Evolutionary conservation across 2,888 invertebrate genomes (phyloP).

Genomic region (Tetranychus piercei): DNA sequence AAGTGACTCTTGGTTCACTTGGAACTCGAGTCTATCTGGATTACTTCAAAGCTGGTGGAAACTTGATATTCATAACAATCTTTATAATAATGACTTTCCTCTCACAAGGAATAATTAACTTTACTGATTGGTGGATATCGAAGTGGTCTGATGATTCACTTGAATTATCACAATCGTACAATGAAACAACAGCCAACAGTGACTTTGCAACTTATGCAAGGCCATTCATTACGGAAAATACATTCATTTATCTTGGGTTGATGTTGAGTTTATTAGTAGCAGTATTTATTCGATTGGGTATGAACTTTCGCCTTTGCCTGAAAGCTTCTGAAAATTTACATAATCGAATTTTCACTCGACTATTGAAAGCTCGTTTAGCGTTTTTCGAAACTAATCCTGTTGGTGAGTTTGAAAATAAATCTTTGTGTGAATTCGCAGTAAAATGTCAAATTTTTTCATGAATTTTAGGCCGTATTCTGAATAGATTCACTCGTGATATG

Average conservation of each 20-base stretch:
- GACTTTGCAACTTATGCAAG: neutral
- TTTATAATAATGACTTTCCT: conserved; percentile 25
- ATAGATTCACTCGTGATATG: conserved; percentile 13
- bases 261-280: neutral
- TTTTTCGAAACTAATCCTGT: conserved; percentile 38
- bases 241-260: neutral
- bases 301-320: neutral
- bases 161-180: neutral
- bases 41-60: conserved; percentile 41
- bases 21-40: conserved; percentile 30
- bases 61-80: conserved; percentile 18
- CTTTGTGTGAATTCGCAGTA: neutral
- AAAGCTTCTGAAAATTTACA: conserved; percentile 25
- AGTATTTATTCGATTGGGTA: neutral
- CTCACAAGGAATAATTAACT: conserved; percentile 3
- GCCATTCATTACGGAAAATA: neutral
- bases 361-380: conserved; percentile 30
- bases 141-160: neutral
- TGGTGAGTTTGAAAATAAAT: conserved; percentile 30
- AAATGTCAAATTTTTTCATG: neutral
- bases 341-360: conserved; percentile 29
- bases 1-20: conserved; percentile 28
- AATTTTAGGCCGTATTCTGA: conserved; percentile 19
- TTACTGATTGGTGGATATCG: neutral
- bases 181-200: neutral